Base-by-base conservation (phyloP, 1,140 invertebrate species). In the Parapsyche elsis region DNA sequence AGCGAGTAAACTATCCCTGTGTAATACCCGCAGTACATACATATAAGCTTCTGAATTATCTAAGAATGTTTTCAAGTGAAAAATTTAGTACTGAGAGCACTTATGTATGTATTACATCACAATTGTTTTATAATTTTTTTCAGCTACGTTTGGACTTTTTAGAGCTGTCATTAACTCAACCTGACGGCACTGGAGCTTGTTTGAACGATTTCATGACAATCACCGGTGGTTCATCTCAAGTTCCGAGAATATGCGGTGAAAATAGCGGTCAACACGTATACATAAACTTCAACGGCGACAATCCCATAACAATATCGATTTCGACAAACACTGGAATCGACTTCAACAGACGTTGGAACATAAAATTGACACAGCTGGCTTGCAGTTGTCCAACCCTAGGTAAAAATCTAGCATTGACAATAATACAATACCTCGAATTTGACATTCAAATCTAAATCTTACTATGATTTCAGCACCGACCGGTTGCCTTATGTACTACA, bases 231-330 rank as follows among this genome's bases (percentile, higher is more conserved):
- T 90, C 92, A 59, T 91, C 91, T 0, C 86, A 88, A 16, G 91
- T 94, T 0, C 93, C 94, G 0, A 86, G 88, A 21, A 90, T 96
- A 74, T 97, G 95, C 86, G 95, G 95, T 9, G 92, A 94, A 84
- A 95, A 95, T 87, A 90, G 90, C 0, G 94, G 94, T 9, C 94
- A 95, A 86, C 95, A 96, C 85, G 91, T 95, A 7, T 96, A 95
- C 81, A 89, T 95, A 0, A 93, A 95, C 84, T 95, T 96, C 83
- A 91, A 93, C 81, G 92, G 90, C 0, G 90, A 91, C 61, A 90
- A 87, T 49, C 90, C 92, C 0, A 94, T 94, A 23, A 92, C 91
- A 21, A 91, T 95, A 9, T 90, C 92, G 0, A 90, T 95, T 9
- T 91, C 91, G 49, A 93, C 93, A 1, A 92, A 91, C 0, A 84